Evolutionary conservation across 2,113 vertebrate species (phyloP).

Genomic region (Tetrax tetrax): DNA sequence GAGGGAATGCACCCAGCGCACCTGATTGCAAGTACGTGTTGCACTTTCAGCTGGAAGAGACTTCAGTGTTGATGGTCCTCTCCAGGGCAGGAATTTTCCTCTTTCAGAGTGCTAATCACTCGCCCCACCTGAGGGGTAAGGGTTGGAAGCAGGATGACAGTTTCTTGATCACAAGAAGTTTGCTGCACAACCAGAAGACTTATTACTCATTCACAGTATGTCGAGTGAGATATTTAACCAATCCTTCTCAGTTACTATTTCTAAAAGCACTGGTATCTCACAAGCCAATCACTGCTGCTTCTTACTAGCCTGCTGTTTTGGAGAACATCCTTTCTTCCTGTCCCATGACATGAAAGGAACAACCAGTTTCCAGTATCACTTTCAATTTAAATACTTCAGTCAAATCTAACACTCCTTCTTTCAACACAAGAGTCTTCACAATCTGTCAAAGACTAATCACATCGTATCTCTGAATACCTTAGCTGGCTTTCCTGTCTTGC

Average conservation of each 20-base stretch:
- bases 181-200: background rate
- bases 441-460: background rate
- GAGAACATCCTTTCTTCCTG: background rate
- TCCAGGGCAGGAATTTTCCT: background rate
- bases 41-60: background rate
- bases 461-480: background rate
- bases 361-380: background rate
- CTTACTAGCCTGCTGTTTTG: background rate
- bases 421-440: background rate
- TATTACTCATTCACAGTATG: background rate
- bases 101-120: background rate
- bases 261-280: background rate
- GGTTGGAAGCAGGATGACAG: background rate
- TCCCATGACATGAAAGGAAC: background rate
- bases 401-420: background rate
- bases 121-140: background rate
- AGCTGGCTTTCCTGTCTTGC: background rate
- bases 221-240: background rate
- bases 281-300: background rate
- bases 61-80: background rate
- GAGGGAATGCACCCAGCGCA: background rate
- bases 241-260: background rate
- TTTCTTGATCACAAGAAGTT: background rate
- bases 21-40: background rate
- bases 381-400: background rate